These are phyloP conservation scores for Camelus bactrianus DNA, from an alignment of 2,113 vertebrate species.

Conservation along the genomic window DNA sequence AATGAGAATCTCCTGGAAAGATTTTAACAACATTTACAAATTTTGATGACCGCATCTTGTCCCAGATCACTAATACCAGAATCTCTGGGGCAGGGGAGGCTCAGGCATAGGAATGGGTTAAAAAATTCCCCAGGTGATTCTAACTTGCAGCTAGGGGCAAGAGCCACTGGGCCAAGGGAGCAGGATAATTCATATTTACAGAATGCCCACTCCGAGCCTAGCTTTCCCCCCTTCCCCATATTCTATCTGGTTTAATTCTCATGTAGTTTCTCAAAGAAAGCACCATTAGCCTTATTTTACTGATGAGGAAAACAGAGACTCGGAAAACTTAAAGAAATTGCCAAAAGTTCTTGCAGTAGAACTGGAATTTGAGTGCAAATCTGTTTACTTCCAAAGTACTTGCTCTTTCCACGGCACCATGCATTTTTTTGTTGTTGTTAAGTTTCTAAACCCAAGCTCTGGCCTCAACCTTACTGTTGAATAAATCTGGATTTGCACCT, in stretches of 20 bases:
- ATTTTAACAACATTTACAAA: not conserved
- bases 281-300: not conserved
- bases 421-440: not conserved
- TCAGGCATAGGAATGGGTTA: not conserved
- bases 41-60: not conserved
- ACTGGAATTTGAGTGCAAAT: not conserved
- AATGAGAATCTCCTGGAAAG: not conserved
- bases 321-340: not conserved
- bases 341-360: not conserved
- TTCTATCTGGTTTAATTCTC: conserved; percentile 37
- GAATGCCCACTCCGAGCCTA: not conserved
- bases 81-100: not conserved
- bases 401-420: not conserved
- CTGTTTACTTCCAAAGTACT: not conserved
- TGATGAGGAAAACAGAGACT: not conserved
- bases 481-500: not conserved
- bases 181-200: not conserved
- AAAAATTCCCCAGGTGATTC: not conserved
- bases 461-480: not conserved
- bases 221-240: not conserved
- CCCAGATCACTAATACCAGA: not conserved
- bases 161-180: not conserved
- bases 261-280: not conserved
- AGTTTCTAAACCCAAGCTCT: not conserved
- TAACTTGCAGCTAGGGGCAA: not conserved